Base-by-base conservation (phyloP, 2,888 invertebrate species). In the Drosophila prostipennis region DNA sequence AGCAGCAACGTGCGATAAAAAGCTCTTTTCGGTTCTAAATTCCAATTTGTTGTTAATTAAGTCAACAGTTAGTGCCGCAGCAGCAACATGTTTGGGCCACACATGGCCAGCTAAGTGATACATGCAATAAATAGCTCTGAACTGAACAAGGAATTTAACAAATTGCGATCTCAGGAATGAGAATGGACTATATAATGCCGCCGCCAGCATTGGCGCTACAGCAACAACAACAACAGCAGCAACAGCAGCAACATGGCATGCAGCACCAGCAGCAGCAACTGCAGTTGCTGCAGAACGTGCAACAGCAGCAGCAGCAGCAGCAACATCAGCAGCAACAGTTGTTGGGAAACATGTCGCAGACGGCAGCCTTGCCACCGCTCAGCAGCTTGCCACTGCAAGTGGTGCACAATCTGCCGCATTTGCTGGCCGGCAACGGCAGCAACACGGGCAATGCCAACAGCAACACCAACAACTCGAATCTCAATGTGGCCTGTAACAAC, bases 181-280 rank as follows among this genome's bases (percentile, higher is more conserved):
- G 89, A 89, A 92, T 92, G 92, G 92, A 92, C 86, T 92, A 92
- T 84, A 91, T 92, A 90, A 86, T 92, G 86, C 91, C 92, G 76
- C 91, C 92, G 86, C 90, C 89, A 81, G 88, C 89, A 56, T 67
- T 84, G 86, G 89, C 91, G 58, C 80, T 92, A 78, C 91, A 88
- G 61, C 90, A 84, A 53, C 88, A 87, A 10, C 83, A 90, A 29
- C 90, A 88, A 36, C 89, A 87, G 7, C 45, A 45, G 26, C 78
- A 78, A 2, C 79, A 26, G 26, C 26, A 87, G 56, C 89, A 80
- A 11, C 89, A 87, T 71, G 89, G 79, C 29, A 79, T 84, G 48
- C 90, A 87, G 32, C 90, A 86, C 43, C 83, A 83, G 39, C 90
- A 90, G 70, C 89, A 85, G 63, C 91, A 89, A 57, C 76, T 91